These are phyloP conservation scores for Mesochorus sp. DNA, from an alignment of 2,888 invertebrate genomes.

Conservation along the genomic window DNA sequence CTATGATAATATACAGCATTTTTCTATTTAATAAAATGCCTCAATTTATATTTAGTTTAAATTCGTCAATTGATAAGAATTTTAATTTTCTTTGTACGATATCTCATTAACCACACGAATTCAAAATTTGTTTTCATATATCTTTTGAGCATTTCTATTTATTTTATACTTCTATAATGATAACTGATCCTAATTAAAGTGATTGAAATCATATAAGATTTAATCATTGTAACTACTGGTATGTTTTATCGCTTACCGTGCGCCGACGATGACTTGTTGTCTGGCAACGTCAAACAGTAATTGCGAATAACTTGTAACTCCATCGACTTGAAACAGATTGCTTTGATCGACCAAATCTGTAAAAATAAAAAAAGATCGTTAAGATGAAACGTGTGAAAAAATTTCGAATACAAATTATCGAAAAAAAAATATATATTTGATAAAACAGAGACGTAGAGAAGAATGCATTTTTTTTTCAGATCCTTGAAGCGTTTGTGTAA, in stretches of 20 bases:
- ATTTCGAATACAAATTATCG: not conserved
- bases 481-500: not conserved
- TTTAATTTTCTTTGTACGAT: too few species aligned
- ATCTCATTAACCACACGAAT: too few species aligned
- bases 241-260: conserved; percentile 87
- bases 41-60: too few species aligned
- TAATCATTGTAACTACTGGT: too few species aligned
- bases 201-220: not conserved
- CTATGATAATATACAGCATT: too few species aligned
- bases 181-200: not conserved
- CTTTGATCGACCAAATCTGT: conserved; percentile 85
- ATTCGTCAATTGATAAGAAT: too few species aligned
- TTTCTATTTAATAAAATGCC: too few species aligned
- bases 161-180: too few species aligned
- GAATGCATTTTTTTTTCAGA: not conserved
- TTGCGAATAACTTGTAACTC: conserved; percentile 91
- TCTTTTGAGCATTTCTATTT: too few species aligned
- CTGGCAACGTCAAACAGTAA: conserved; percentile 93
- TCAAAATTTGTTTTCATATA: too few species aligned
- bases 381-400: not conserved
- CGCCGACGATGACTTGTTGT: conserved; percentile 94
- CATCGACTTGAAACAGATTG: conserved; percentile 86
- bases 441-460: conserved; percentile 10
- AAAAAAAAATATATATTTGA: conserved; percentile 13
- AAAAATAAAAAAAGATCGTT: conserved; percentile 72